A percentile compares a stretch with the other conserved stretches of the same genome.
Evolutionary conservation across 2,888 invertebrate species (phyloP).

Genomic region (Oxycera nigricornis): DNA sequence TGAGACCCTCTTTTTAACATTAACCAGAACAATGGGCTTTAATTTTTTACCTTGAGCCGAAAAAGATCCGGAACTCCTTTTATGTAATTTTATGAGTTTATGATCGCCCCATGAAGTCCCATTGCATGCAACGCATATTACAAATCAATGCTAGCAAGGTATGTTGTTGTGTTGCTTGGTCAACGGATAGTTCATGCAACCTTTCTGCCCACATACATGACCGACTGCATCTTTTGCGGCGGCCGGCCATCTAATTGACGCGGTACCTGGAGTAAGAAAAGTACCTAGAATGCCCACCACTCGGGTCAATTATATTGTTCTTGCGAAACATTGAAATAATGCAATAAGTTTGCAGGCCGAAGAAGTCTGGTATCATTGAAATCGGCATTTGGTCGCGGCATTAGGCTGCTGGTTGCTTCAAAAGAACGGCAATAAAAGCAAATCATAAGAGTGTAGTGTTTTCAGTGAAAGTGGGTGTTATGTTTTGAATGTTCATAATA

Average conservation of each 20-base stretch:
- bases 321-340: slow-evolving; percentile 11
- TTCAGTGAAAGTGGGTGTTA: slow-evolving; percentile 38
- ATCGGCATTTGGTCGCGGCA: background rate
- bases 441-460: slow-evolving; percentile 20
- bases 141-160: background rate
- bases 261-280: background rate
- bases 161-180: background rate
- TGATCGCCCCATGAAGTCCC: background rate
- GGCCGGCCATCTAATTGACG: slow-evolving; percentile 25
- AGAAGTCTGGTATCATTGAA: background rate
- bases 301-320: slow-evolving; percentile 35
- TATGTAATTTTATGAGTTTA: slow-evolving; percentile 28
- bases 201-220: background rate
- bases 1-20: slow-evolving; percentile 16
- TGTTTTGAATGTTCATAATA: slow-evolving; percentile 41
- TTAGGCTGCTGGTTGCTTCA: background rate
- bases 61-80: slow-evolving; percentile 14
- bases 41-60: slow-evolving; percentile 16
- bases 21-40: slow-evolving; percentile 17
- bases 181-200: too few species aligned
- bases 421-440: slow-evolving; percentile 14
- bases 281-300: slow-evolving; percentile 25
- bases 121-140: background rate
- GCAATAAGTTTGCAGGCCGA: background rate
- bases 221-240: background rate